Evolutionary conservation across 2,888 invertebrate species (phyloP).

Genomic region (Dorcus hopei): DNA sequence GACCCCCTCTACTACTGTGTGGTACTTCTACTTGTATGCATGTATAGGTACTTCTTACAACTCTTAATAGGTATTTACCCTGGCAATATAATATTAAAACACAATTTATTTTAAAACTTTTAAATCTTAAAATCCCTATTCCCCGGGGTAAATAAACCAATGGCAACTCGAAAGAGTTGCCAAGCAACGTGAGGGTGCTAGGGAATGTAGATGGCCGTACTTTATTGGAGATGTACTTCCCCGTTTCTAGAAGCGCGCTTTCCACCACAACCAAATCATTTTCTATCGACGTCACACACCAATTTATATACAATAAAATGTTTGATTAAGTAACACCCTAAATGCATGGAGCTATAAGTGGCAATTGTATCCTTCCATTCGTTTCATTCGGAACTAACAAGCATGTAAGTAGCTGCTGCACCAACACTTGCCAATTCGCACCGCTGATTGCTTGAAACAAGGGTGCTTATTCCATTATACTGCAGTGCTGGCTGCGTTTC

Average conservation of each 20-base stretch:
- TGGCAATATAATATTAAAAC: conserved; percentile 5
- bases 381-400: neutral
- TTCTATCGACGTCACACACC: too few relatives aligned
- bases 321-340: too few relatives aligned
- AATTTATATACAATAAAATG: too few relatives aligned
- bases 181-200: conserved; percentile 20
- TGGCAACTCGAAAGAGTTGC: conserved; percentile 18
- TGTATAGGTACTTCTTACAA: too few relatives aligned
- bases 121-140: conserved; percentile 14
- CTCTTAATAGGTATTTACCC: too few relatives aligned
- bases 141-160: conserved; percentile 7
- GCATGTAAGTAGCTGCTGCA: neutral
- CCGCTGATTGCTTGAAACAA: neutral
- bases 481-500: neutral
- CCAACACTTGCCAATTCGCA: neutral
- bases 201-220: conserved; percentile 23
- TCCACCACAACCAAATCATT: too few relatives aligned
- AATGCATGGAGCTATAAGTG: too few relatives aligned
- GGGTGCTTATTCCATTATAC: neutral
- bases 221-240: neutral
- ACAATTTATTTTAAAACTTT: conserved; percentile 13
- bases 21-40: too few relatives aligned
- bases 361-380: too few relatives aligned
- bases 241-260: neutral
- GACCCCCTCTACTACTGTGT: too few relatives aligned